Evolutionary conservation across 1,140 invertebrate species (phyloP).

Genomic region (Chrysomallon squamiferum): DNA sequence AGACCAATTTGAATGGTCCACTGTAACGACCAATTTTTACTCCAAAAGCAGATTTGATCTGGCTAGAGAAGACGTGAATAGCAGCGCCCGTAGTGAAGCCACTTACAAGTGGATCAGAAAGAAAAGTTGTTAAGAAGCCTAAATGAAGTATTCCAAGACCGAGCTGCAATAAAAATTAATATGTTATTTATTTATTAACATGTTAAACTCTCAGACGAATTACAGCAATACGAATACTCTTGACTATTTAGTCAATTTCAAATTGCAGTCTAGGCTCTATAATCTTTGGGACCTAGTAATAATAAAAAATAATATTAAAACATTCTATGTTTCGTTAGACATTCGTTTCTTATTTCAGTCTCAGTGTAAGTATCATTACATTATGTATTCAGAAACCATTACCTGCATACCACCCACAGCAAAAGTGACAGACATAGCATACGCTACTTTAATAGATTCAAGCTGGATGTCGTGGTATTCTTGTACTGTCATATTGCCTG

Average conservation of each 20-base stretch:
- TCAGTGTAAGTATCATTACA: too few species aligned
- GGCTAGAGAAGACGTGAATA: conserved; percentile 66
- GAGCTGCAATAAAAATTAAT: conserved; percentile 50
- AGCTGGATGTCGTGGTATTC: conserved; percentile 5
- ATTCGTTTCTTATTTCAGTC: too few species aligned
- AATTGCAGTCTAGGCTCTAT: not conserved
- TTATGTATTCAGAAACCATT: not conserved
- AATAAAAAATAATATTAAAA: too few species aligned
- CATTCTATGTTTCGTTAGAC: too few species aligned
- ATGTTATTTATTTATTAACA: too few species aligned
- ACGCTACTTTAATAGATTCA: conserved; percentile 42
- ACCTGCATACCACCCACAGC: conserved; percentile 54
- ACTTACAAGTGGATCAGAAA: conserved; percentile 66
- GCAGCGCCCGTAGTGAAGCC: conserved; percentile 67
- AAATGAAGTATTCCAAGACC: conserved; percentile 62
- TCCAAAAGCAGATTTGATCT: conserved; percentile 64
- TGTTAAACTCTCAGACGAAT: too few species aligned
- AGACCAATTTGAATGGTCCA: conserved; percentile 63
- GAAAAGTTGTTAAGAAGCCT: conserved; percentile 64
- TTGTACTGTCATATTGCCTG: conserved; percentile 11
- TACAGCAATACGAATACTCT: too few species aligned
- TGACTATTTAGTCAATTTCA: not conserved
- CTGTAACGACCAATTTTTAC: conserved; percentile 53
- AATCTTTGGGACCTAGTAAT: too few species aligned
- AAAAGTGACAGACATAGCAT: conserved; percentile 56